These are phyloP conservation scores for Corythornis madagascariensis DNA, from an alignment of 2,113 vertebrate genomes.

Conservation along the genomic window DNA sequence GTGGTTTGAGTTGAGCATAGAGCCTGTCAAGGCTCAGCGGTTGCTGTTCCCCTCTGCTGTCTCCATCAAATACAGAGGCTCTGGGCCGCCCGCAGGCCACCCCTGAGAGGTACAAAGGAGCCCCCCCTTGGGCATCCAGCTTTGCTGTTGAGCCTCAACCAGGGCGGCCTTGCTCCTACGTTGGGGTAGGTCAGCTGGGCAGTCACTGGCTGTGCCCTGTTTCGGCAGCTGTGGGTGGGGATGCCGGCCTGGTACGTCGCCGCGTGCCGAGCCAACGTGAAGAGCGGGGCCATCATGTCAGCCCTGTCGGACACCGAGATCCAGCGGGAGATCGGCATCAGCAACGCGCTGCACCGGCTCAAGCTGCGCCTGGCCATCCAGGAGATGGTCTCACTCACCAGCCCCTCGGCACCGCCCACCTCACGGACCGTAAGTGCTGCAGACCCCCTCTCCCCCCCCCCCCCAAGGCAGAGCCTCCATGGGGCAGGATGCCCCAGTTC, in stretches of 20 bases:
- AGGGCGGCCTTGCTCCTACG: background rate
- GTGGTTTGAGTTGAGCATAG: background rate
- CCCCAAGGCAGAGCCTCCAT: fast-evolving
- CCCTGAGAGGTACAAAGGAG: background rate
- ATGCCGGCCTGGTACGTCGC: slow-evolving; percentile 99
- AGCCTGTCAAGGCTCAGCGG: background rate
- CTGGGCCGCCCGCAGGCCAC: background rate
- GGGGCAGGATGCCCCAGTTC: background rate
- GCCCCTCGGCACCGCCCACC: slow-evolving; percentile 92
- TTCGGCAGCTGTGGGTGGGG: slow-evolving; percentile 93
- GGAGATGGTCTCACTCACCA: slow-evolving; percentile 97
- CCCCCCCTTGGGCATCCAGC: fast-evolving
- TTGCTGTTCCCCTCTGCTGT: background rate
- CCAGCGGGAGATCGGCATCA: slow-evolving; percentile 97
- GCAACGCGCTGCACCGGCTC: slow-evolving; percentile 93
- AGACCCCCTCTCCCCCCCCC: no score
- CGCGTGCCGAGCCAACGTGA: slow-evolving; percentile 95
- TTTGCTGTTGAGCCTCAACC: background rate
- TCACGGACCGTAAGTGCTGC: slow-evolving; percentile 82
- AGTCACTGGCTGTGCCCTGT: background rate
- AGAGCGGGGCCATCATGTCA: slow-evolving; percentile 97
- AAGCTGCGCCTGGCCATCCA: slow-evolving; percentile 96
- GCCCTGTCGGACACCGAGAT: slow-evolving; percentile 97
- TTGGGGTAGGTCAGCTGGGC: background rate
- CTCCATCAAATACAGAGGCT: background rate